Evolutionary conservation across 2,797 vertebrate species (phyloP).

Genomic region (Amphiprion clarkii): DNA sequence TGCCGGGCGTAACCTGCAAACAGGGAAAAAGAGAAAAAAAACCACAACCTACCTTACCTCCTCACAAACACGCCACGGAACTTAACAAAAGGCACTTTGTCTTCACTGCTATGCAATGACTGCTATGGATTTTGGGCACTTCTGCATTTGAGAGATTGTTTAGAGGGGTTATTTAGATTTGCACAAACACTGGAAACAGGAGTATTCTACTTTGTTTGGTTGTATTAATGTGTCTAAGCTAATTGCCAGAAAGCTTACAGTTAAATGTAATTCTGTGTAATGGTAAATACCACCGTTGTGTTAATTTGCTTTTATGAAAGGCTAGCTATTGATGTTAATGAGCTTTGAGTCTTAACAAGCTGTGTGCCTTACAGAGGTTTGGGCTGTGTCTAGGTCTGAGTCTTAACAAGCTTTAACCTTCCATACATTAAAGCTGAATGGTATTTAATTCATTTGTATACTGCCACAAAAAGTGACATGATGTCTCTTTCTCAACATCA

Average conservation of each 20-base stretch:
- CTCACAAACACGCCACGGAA: no score
- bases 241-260: neutral
- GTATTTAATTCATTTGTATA: constrained; percentile 1
- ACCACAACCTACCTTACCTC: no score
- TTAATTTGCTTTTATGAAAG: constrained; percentile 3
- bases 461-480: neutral
- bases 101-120: no score
- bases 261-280: neutral
- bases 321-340: neutral
- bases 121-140: no score
- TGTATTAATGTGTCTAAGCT: neutral
- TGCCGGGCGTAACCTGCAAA: no score
- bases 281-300: constrained; percentile 2
- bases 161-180: no score
- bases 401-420: neutral
- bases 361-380: neutral
- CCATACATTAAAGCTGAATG: neutral
- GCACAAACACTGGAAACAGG: no score
- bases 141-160: no score
- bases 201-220: neutral
- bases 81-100: no score
- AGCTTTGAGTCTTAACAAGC: constrained; percentile 6
- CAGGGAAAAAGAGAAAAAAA: no score
- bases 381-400: neutral
- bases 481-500: neutral